These are phyloP conservation scores for Damaliscus lunatus DNA, from an alignment of 2,113 vertebrate genomes.

Conservation along the genomic window DNA sequence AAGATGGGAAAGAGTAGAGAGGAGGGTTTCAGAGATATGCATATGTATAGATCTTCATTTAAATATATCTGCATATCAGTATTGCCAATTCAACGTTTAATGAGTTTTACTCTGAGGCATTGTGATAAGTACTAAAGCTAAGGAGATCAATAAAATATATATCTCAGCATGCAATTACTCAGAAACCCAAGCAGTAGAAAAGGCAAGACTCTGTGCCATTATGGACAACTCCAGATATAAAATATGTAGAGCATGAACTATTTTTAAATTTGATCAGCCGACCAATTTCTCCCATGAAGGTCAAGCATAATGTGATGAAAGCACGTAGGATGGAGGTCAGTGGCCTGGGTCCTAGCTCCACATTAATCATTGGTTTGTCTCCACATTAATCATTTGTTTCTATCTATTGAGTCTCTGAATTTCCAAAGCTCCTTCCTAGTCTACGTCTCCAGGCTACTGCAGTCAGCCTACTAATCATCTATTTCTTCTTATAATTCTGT, in stretches of 20 bases:
- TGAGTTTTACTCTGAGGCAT: neutral
- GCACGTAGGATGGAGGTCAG: neutral
- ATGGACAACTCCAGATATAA: neutral
- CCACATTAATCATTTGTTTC: neutral
- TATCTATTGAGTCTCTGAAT: neutral
- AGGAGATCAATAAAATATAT: neutral
- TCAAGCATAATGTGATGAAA: neutral
- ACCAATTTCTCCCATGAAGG: accelerated
- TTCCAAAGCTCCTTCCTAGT: neutral
- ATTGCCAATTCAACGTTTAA: neutral
- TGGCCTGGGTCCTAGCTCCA: neutral
- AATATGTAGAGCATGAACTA: neutral
- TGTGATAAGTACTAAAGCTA: neutral
- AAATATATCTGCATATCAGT: neutral
- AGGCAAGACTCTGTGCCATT: neutral
- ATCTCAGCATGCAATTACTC: neutral
- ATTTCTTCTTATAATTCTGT: neutral
- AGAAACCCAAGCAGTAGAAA: neutral
- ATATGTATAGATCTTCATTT: neutral
- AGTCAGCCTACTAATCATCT: neutral
- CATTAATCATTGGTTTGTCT: neutral
- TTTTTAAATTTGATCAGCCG: neutral
- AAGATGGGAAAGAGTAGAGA: neutral
- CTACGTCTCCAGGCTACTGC: neutral
- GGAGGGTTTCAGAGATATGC: neutral